Evolutionary conservation across 1,140 invertebrate genomes (phyloP).

Genomic region (Drosophila nasuta): DNA sequence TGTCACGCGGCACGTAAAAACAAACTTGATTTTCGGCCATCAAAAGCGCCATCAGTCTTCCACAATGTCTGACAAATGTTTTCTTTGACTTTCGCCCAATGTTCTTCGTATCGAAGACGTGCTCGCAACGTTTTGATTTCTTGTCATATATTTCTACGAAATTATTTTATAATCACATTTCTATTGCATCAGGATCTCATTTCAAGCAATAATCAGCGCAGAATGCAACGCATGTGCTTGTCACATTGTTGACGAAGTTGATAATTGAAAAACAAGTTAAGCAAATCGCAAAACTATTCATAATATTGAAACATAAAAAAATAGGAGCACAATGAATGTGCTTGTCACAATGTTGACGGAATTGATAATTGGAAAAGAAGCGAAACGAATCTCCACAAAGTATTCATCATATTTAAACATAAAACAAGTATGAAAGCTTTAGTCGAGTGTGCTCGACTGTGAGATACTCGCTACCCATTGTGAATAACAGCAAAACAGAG

Average conservation of each 20-base stretch:
- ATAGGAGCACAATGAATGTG: no score
- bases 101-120: slow-evolving; percentile 52
- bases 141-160: slow-evolving; percentile 70
- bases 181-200: background rate
- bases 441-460: no score
- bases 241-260: background rate
- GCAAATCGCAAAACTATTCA: no score
- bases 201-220: background rate
- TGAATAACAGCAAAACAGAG: no score
- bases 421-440: no score
- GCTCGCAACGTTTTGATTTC: slow-evolving; percentile 48
- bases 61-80: slow-evolving; percentile 64
- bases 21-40: slow-evolving; percentile 82
- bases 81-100: slow-evolving; percentile 58
- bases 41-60: slow-evolving; percentile 80
- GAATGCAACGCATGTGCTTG: background rate
- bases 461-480: no score
- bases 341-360: no score
- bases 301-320: no score
- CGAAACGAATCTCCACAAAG: no score
- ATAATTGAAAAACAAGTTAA: no score
- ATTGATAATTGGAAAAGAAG: no score
- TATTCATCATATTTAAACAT: no score
- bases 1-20: slow-evolving; percentile 73
- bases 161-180: slow-evolving; percentile 77